Evolutionary conservation across 2,797 vertebrate species (phyloP).

Genomic region (Squalus acanthias): DNA sequence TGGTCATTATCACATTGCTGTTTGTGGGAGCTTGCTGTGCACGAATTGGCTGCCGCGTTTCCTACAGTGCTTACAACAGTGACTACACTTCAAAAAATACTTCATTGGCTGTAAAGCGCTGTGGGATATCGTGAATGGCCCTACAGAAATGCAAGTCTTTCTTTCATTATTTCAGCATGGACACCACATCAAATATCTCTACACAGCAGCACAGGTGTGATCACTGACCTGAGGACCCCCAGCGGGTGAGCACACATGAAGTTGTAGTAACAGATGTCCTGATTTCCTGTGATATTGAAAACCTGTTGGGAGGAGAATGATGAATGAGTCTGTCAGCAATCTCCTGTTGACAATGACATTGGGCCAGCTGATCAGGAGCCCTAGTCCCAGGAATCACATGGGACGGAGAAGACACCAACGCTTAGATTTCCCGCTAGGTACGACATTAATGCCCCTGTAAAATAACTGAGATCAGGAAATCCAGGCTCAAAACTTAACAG

Average conservation of each 20-base stretch:
- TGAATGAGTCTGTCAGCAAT: neutral
- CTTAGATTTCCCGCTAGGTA: neutral
- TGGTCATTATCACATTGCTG: no score
- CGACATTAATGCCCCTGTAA: neutral
- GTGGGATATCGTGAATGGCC: no score
- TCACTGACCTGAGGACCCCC: slow-evolving; percentile 79
- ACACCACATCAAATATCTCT: neutral
- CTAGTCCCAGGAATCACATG: neutral
- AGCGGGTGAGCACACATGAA: slow-evolving; percentile 91
- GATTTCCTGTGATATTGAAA: slow-evolving; percentile 90
- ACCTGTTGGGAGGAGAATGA: slow-evolving; percentile 59
- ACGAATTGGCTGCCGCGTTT: no score
- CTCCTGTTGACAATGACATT: neutral
- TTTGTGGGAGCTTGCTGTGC: no score
- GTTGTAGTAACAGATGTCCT: slow-evolving; percentile 98
- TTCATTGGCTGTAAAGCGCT: no score
- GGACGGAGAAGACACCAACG: neutral
- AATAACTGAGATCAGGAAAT: neutral
- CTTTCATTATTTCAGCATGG: neutral
- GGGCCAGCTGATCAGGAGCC: neutral
- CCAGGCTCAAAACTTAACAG: neutral
- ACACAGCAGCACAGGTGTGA: neutral
- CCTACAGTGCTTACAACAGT: no score
- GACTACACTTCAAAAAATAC: no score
- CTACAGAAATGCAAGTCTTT: no score